Conservation (phyloP, 2,797 vertebrate species). For the Bryconaethiops microstoma region DNA sequence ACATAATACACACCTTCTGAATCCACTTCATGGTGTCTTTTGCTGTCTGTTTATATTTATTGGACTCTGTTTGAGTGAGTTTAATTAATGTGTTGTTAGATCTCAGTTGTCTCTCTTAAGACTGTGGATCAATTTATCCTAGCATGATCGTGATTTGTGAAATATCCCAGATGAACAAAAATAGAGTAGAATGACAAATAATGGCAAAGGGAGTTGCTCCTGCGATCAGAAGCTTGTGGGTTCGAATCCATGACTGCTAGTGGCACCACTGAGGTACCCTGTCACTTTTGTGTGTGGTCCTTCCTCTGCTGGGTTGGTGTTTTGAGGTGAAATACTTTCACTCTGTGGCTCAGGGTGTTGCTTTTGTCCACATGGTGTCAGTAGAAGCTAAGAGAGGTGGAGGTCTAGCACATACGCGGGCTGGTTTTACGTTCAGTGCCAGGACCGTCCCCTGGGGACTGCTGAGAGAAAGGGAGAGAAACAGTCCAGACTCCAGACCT, state of each 20-base stretch:
- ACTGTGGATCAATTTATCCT: neutral
- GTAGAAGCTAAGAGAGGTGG: conserved; percentile 45
- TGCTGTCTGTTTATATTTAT: too few relatives aligned
- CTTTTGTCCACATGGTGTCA: conserved; percentile 64
- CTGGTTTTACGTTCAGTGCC: conserved; percentile 43
- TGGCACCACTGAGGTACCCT: neutral
- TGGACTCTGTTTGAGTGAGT: too few relatives aligned
- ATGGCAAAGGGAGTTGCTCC: too few relatives aligned
- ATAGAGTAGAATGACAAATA: too few relatives aligned
- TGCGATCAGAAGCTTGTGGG: too few relatives aligned
- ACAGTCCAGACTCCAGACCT: conserved; percentile 69
- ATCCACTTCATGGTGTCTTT: too few relatives aligned
- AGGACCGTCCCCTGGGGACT: conserved; percentile 60
- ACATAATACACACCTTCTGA: too few relatives aligned
- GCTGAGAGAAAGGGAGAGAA: conserved; percentile 65
- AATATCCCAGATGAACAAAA: too few relatives aligned
- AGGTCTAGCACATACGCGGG: neutral
- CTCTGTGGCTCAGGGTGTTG: neutral
- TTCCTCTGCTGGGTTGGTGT: neutral
- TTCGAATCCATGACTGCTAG: too few relatives aligned
- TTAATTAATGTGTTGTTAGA: too few relatives aligned
- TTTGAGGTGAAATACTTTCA: neutral
- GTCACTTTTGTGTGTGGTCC: neutral
- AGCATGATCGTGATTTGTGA: too few relatives aligned
- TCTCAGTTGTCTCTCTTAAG: too few relatives aligned